Evolutionary conservation across 1,140 invertebrate species (phyloP).

Genomic region (Colletes latitarsis): DNA sequence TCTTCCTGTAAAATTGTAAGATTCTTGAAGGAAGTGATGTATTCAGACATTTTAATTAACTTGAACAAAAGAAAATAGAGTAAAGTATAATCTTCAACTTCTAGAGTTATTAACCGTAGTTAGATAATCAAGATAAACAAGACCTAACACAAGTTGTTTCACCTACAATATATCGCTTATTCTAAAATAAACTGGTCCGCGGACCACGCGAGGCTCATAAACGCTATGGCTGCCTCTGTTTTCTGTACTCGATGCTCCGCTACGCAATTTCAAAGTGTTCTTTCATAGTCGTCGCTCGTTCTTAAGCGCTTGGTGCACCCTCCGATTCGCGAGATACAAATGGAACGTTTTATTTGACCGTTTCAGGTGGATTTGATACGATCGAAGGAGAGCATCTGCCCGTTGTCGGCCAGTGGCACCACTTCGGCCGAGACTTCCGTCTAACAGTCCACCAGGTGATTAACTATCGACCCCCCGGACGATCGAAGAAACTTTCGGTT

Average conservation of each 20-base stretch:
- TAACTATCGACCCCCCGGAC: background rate
- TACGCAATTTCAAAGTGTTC: background rate
- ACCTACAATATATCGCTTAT: too few species aligned
- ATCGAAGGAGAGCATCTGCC: constrained; percentile 75
- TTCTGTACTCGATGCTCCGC: background rate
- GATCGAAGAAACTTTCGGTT: background rate
- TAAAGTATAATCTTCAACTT: too few species aligned
- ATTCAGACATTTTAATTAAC: too few species aligned
- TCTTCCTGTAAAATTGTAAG: too few species aligned
- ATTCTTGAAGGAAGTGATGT: too few species aligned
- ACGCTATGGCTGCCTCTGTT: too few species aligned
- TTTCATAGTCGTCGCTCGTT: background rate
- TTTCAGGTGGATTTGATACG: constrained; percentile 77
- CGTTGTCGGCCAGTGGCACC: constrained; percentile 76
- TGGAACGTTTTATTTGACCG: constrained; percentile 45
- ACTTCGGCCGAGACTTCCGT: constrained; percentile 78
- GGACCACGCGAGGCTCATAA: too few species aligned
- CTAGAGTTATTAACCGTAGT: too few species aligned
- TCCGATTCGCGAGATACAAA: background rate
- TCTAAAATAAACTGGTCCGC: too few species aligned
- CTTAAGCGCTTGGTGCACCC: background rate
- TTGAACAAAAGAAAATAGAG: too few species aligned
- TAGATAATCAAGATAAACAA: too few species aligned
- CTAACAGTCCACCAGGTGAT: constrained; percentile 52
- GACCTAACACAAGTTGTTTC: too few species aligned